phyloP scores from a whole-genome alignment of 1,140 invertebrate species.

The Ceratosolen solmsi region DNA sequence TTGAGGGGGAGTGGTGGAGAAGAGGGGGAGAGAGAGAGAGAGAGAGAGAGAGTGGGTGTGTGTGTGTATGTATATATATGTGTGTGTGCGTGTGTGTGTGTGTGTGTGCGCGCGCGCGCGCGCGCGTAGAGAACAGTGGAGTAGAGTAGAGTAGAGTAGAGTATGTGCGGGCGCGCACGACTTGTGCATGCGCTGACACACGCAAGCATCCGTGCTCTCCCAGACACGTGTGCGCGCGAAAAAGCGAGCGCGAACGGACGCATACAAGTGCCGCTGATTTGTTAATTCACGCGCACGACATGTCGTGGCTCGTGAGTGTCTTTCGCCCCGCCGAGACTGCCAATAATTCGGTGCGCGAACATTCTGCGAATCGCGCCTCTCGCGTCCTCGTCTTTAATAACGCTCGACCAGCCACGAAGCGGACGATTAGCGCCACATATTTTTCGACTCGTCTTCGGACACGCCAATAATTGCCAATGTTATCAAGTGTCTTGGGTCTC shows the following conservation, averaged over 20 bases:
- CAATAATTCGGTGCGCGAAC: not conserved
- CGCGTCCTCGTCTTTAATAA: not conserved
- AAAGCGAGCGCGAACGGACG: not conserved
- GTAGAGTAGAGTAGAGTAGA: no score
- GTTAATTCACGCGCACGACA: constrained; percentile 2
- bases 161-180: no score
- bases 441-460: not conserved
- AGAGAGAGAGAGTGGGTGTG: not conserved
- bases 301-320: not conserved
- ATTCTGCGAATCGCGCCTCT: not conserved
- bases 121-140: no score
- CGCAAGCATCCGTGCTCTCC: not conserved
- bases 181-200: constrained; percentile 48
- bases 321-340: not conserved
- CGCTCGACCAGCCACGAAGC: not conserved
- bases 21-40: no score
- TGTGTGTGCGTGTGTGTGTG: no score
- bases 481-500: not conserved
- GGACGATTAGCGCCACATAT: constrained; percentile 9
- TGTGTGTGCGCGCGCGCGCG: no score
- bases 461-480: constrained; percentile 9
- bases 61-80: no score
- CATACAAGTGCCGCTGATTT: not conserved
- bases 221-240: not conserved
- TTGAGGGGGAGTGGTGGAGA: not conserved